These are phyloP conservation scores for Megaceryle alcyon DNA, from an alignment of 2,797 vertebrate species.

Conservation along the genomic window DNA sequence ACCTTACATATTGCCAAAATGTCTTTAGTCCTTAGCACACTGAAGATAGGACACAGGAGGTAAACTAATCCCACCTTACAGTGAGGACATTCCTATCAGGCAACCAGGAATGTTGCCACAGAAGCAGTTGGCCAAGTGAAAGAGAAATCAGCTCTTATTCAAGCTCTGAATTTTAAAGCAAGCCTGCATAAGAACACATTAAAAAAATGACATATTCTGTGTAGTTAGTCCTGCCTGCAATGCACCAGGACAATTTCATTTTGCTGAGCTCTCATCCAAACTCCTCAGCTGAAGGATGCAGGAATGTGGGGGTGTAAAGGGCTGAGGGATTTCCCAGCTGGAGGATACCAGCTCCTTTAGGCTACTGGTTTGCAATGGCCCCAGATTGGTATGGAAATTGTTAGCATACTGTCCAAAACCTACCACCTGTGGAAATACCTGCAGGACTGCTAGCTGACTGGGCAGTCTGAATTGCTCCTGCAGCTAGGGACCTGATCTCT, in stretches of 20 bases:
- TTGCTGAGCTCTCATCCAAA: not conserved
- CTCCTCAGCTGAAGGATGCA: not conserved
- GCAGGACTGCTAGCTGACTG: not conserved
- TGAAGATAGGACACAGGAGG: not conserved
- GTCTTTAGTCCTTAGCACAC: not conserved
- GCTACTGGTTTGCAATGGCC: not conserved
- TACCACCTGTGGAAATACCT: not conserved
- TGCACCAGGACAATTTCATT: not conserved
- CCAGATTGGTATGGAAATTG: not conserved
- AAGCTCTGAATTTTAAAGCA: not conserved
- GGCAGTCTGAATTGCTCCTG: not conserved
- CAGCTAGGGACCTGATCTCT: not conserved
- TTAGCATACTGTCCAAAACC: not conserved
- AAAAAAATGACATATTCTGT: not conserved
- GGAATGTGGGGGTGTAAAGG: not conserved
- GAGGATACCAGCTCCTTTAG: not conserved
- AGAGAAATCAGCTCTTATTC: not conserved
- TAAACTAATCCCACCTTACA: not conserved
- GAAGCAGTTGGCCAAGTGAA: not conserved
- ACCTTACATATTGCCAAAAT: not conserved
- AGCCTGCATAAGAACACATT: not conserved
- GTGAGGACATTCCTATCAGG: not conserved
- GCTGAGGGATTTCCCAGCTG: not conserved
- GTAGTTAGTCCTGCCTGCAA: not conserved
- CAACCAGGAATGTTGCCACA: not conserved